phyloP scores from a whole-genome alignment of 2,888 invertebrate genomes.

The Incurvaria masculella region DNA sequence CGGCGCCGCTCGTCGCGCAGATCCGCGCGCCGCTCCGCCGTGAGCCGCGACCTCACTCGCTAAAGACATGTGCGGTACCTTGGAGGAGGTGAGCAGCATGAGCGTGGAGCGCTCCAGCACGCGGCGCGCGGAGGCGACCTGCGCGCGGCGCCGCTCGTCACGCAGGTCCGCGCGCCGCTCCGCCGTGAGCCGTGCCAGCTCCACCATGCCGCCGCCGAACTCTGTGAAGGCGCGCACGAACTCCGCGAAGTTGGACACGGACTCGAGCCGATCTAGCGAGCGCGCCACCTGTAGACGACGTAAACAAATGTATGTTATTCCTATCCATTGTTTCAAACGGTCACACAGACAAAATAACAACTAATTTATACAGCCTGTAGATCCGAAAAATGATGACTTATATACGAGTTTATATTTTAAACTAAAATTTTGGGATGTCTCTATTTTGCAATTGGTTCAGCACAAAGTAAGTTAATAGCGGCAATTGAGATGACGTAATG shows the following conservation, averaged over 20 bases:
- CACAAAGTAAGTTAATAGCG: too few species aligned
- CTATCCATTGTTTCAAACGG: too few species aligned
- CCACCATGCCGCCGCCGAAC: slow-evolving; percentile 98
- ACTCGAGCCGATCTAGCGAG: slow-evolving; percentile 79
- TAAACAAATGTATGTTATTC: too few species aligned
- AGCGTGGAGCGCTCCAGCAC: slow-evolving; percentile 95
- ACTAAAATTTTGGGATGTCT: too few species aligned
- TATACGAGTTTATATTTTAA: too few species aligned
- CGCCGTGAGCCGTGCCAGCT: slow-evolving; percentile 90
- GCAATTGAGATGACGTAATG: too few species aligned
- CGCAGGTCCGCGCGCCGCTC: slow-evolving; percentile 80
- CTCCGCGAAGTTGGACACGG: slow-evolving; percentile 90
- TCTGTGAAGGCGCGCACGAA: slow-evolving; percentile 98
- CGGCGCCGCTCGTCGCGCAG: slow-evolving; percentile 89
- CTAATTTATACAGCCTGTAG: too few species aligned
- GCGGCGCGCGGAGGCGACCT: slow-evolving; percentile 94
- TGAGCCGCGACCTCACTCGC: too few species aligned
- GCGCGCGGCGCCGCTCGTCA: slow-evolving; percentile 91
- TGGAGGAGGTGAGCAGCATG: slow-evolving; percentile 95
- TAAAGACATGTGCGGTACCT: slow-evolving; percentile 59
- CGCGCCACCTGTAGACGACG: slow-evolving; percentile 70
- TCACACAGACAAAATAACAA: too few species aligned
- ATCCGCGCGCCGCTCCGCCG: slow-evolving; percentile 79
- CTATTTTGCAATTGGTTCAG: too few species aligned
- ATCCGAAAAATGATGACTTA: too few species aligned